A percentile compares a stretch with the other conserved stretches of the same genome.
Evolutionary conservation across 2,113 vertebrate genomes (phyloP).

Genomic region (Tachycineta bicolor): DNA sequence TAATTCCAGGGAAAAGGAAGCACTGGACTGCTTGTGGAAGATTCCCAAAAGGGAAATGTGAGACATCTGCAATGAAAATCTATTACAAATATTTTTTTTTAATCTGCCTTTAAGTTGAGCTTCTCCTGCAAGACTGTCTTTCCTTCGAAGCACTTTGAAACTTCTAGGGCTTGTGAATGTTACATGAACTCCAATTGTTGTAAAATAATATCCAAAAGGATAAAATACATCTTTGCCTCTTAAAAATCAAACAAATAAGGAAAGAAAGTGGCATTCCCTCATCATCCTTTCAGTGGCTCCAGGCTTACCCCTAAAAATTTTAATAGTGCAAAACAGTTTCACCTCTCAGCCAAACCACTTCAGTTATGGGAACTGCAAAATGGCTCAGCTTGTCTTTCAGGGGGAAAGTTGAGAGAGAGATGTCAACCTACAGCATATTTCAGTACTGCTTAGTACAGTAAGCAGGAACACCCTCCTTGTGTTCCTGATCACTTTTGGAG

Average conservation of each 20-base stretch:
- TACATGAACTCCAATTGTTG: rapidly evolving
- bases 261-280: neutral
- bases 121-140: neutral
- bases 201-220: neutral
- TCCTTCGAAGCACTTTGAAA: neutral
- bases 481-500: neutral
- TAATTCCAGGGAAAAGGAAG: neutral
- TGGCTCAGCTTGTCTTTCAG: neutral
- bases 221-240: neutral
- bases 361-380: neutral
- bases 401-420: neutral
- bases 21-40: neutral
- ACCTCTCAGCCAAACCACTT: neutral
- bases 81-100: neutral
- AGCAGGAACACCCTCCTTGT: neutral
- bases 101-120: neutral
- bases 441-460: neutral
- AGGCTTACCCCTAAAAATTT: neutral
- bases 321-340: neutral
- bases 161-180: neutral
- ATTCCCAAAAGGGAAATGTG: neutral
- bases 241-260: neutral
- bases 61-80: neutral
- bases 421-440: neutral
- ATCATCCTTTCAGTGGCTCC: neutral